Evolutionary conservation across 2,888 invertebrate species (phyloP).

Genomic region (Taenaris catops): DNA sequence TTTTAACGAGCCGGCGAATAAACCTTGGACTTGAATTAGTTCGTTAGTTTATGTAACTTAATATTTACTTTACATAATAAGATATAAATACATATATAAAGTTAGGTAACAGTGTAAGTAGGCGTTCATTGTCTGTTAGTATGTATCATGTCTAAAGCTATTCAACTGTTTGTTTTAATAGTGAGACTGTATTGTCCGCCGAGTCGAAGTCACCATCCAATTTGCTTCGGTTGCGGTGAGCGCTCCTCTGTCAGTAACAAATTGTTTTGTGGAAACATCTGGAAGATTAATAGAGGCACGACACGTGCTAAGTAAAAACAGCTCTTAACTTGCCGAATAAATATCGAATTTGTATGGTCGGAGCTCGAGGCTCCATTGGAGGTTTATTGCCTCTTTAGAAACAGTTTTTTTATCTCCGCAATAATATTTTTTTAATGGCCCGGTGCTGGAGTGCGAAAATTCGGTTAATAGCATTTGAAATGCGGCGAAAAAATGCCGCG

Average conservation of each 20-base stretch:
- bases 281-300: constrained; percentile 68
- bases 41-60: too few relatives aligned
- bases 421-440: constrained; percentile 37
- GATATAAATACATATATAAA: too few relatives aligned
- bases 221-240: constrained; percentile 47
- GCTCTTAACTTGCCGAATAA: constrained; percentile 42
- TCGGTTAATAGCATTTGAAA: constrained; percentile 49
- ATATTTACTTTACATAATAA: too few relatives aligned
- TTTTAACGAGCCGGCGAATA: too few relatives aligned
- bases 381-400: constrained; percentile 21
- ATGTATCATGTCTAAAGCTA: constrained; percentile 1
- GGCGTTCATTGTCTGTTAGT: too few relatives aligned
- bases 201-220: constrained; percentile 52
- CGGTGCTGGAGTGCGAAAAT: constrained; percentile 32
- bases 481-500: constrained; percentile 31
- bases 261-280: constrained; percentile 67
- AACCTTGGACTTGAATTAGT: too few relatives aligned
- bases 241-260: constrained; percentile 55
- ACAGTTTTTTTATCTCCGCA: constrained; percentile 15
- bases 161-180: constrained; percentile 7
- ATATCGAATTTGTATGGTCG: constrained; percentile 35
- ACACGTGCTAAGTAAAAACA: constrained; percentile 57
- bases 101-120: too few relatives aligned
- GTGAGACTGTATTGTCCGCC: constrained; percentile 39
- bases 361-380: constrained; percentile 26